A percentile compares a stretch with the other conserved stretches of the same genome.
Evolutionary conservation across 2,888 invertebrate genomes (phyloP).

Genomic region (Druceiella hillmani): DNA sequence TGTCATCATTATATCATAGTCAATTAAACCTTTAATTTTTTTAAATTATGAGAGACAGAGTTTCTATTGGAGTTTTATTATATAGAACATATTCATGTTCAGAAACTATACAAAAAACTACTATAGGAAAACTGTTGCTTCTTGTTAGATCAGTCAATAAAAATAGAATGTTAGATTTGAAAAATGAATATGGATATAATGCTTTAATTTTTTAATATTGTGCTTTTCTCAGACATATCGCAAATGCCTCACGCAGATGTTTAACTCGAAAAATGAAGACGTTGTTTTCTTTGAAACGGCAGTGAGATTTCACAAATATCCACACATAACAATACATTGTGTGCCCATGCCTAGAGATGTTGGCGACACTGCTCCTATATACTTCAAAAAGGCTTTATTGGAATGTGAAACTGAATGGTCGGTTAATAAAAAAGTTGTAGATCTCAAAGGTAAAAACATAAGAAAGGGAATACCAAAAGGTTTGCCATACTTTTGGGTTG

Average conservation of each 20-base stretch:
- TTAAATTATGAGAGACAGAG: too few relatives aligned
- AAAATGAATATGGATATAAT: too few relatives aligned
- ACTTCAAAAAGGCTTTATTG: conserved; percentile 95
- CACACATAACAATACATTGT: conserved; percentile 87
- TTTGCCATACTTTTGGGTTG: conserved; percentile 90
- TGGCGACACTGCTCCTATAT: conserved; percentile 88
- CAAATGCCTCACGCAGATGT: conserved; percentile 74
- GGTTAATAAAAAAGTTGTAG: conserved; percentile 79
- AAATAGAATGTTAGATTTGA: too few relatives aligned
- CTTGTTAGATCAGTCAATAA: too few relatives aligned
- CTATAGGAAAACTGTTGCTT: too few relatives aligned
- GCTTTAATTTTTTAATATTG: too few relatives aligned
- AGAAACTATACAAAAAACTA: too few relatives aligned
- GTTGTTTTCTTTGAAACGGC: conserved; percentile 90
- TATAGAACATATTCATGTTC: too few relatives aligned
- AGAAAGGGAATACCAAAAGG: conserved; percentile 85
- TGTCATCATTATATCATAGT: too few relatives aligned
- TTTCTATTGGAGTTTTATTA: too few relatives aligned
- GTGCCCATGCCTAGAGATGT: conserved; percentile 78
- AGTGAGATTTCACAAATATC: conserved; percentile 62
- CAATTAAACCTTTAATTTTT: too few relatives aligned
- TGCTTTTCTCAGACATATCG: conserved; percentile 59
- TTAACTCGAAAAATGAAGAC: conserved; percentile 65
- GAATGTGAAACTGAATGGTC: conserved; percentile 96
- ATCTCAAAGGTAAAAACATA: conserved; percentile 60